A percentile compares a stretch with the other conserved stretches of the same genome.
phyloP scores from a whole-genome alignment of 1,140 invertebrate genomes.

The Eciton burchellii region DNA sequence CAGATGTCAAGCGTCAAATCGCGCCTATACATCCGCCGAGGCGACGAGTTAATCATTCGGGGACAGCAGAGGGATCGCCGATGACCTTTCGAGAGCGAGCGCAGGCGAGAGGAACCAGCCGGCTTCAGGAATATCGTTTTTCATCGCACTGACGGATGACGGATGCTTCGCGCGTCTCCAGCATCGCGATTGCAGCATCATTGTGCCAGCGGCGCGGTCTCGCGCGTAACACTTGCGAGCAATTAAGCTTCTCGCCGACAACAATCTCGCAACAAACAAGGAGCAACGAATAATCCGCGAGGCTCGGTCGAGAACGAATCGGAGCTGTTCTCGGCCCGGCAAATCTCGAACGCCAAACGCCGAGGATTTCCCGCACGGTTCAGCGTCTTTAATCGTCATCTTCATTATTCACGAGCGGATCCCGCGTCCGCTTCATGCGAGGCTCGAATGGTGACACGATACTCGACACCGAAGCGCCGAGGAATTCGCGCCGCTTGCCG shows the following conservation, averaged over 20 bases:
- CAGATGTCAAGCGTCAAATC: not conserved
- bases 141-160: slow-evolving; percentile 36
- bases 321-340: too few species aligned
- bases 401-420: too few species aligned
- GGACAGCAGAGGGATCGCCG: not conserved
- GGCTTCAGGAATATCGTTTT: slow-evolving; percentile 33
- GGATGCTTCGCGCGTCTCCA: slow-evolving; percentile 36
- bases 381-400: too few species aligned
- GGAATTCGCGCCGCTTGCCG: too few species aligned
- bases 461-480: too few species aligned
- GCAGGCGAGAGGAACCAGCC: not conserved
- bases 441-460: too few species aligned
- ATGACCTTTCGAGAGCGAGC: not conserved
- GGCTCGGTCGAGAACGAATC: too few species aligned
- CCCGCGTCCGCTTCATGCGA: too few species aligned
- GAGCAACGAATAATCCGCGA: slow-evolving; percentile 80
- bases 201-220: slow-evolving; percentile 54
- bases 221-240: slow-evolving; percentile 68
- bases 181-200: slow-evolving; percentile 53
- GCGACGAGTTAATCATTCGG: slow-evolving; percentile 37
- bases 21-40: not conserved
- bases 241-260: slow-evolving; percentile 74
- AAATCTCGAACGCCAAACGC: too few species aligned
- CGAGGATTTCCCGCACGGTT: too few species aligned
- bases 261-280: slow-evolving; percentile 72